These are phyloP conservation scores for Silurus asotus DNA, from an alignment of 2,113 vertebrate species.

Conservation along the genomic window DNA sequence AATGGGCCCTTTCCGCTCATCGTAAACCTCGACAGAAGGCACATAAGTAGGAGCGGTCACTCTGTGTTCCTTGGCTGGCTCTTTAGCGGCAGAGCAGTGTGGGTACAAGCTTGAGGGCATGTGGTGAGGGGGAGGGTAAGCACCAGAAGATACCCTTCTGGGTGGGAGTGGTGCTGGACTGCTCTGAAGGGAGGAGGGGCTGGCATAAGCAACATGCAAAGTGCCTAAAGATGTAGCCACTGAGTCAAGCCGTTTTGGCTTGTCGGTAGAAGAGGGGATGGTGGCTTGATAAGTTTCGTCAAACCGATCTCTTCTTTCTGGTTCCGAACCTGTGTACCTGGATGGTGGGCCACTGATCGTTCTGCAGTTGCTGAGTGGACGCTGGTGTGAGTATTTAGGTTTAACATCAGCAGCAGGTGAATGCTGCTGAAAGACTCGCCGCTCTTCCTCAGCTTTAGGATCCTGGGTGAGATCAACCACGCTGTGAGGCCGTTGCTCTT, in stretches of 20 bases:
- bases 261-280: constrained; percentile 58
- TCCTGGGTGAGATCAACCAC: constrained; percentile 83
- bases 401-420: constrained; percentile 71
- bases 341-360: constrained; percentile 58
- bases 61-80: constrained; percentile 86
- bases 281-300: constrained; percentile 74
- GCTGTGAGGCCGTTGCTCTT: constrained; percentile 71
- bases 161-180: constrained; percentile 57
- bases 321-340: constrained; percentile 74
- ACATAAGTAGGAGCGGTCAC: constrained; percentile 92
- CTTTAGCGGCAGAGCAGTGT: constrained; percentile 77
- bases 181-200: constrained; percentile 72
- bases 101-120: constrained; percentile 76
- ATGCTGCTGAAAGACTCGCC: constrained; percentile 75
- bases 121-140: constrained; percentile 71
- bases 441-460: constrained; percentile 77
- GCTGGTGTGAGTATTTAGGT: constrained; percentile 73
- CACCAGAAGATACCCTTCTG: constrained; percentile 55
- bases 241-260: constrained; percentile 76
- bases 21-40: constrained; percentile 93
- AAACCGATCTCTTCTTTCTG: constrained; percentile 72
- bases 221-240: constrained; percentile 68
- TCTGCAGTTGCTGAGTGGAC: constrained; percentile 73
- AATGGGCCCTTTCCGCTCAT: constrained; percentile 87
- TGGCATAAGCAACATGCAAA: constrained; percentile 78